Evolutionary conservation across 2,888 invertebrate species (phyloP).

Genomic region (Julus scanicus): DNA sequence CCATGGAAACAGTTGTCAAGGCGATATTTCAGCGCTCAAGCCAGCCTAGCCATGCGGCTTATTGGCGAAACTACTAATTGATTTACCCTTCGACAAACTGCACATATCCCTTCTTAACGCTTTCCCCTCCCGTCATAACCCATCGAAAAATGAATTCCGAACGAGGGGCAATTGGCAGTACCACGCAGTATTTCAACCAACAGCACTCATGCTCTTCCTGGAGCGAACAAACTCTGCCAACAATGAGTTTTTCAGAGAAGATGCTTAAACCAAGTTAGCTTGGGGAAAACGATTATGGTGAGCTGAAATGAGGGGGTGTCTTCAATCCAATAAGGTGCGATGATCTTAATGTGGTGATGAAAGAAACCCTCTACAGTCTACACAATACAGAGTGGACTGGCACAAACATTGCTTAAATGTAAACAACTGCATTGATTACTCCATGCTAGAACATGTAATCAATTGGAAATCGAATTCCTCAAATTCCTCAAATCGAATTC

Average conservation of each 20-base stretch:
- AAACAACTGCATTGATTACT: not conserved
- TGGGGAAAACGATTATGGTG: not conserved
- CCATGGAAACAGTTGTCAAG: constrained; percentile 34
- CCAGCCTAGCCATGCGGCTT: constrained; percentile 36
- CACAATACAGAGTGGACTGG: not conserved
- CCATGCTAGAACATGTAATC: no score
- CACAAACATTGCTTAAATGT: not conserved
- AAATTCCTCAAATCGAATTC: not conserved
- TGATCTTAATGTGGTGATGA: not conserved
- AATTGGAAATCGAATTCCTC: not conserved
- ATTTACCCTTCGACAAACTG: constrained; percentile 38
- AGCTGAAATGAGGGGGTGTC: not conserved
- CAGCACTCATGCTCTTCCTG: not conserved
- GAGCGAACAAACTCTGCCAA: not conserved
- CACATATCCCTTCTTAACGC: not conserved
- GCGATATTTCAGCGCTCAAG: constrained; percentile 34
- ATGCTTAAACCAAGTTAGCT: constrained; percentile 34
- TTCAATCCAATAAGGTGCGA: not conserved
- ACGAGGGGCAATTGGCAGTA: not conserved
- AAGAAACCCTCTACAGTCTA: not conserved
- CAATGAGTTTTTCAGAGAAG: not conserved
- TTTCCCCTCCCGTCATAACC: not conserved
- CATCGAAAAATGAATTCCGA: constrained; percentile 4
- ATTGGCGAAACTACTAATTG: constrained; percentile 24
- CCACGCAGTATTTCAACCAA: constrained; percentile 10